These are phyloP conservation scores for Pinctada fucata DNA, from an alignment of 2,888 invertebrate species.

Conservation along the genomic window DNA sequence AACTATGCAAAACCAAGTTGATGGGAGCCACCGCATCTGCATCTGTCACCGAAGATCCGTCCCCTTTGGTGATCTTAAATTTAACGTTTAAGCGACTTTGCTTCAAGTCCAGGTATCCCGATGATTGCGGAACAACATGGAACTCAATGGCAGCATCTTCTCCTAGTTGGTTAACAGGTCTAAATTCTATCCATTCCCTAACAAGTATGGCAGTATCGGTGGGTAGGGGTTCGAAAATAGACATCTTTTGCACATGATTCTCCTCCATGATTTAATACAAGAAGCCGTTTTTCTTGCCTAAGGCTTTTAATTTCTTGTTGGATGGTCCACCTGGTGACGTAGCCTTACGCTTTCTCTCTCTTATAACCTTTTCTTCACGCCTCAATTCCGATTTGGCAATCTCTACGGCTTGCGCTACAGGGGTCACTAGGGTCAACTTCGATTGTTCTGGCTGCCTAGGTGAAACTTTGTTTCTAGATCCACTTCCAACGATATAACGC, in stretches of 20 bases:
- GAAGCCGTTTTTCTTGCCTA: not conserved
- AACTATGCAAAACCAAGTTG: slow-evolving; percentile 1
- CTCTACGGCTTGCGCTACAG: not conserved
- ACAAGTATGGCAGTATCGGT: slow-evolving; percentile 19
- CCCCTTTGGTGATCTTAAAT: too few species aligned
- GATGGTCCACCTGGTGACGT: not conserved
- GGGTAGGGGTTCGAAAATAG: not conserved
- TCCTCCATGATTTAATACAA: not conserved
- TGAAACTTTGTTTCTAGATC: too few species aligned
- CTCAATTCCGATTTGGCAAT: not conserved
- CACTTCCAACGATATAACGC: not conserved
- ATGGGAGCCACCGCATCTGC: not conserved
- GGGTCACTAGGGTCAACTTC: not conserved
- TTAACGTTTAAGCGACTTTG: too few species aligned
- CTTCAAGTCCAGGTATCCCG: too few species aligned
- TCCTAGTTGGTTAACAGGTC: not conserved
- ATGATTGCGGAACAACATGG: not conserved
- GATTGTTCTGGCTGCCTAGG: not conserved
- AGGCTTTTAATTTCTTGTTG: not conserved
- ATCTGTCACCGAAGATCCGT: not conserved
- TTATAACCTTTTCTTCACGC: not conserved
- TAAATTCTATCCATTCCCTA: not conserved
- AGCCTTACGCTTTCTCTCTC: not conserved
- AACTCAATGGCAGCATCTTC: not conserved
- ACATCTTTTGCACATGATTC: not conserved